Conservation (phyloP, 2,888 invertebrate genomes). For the Plusia festucae region DNA sequence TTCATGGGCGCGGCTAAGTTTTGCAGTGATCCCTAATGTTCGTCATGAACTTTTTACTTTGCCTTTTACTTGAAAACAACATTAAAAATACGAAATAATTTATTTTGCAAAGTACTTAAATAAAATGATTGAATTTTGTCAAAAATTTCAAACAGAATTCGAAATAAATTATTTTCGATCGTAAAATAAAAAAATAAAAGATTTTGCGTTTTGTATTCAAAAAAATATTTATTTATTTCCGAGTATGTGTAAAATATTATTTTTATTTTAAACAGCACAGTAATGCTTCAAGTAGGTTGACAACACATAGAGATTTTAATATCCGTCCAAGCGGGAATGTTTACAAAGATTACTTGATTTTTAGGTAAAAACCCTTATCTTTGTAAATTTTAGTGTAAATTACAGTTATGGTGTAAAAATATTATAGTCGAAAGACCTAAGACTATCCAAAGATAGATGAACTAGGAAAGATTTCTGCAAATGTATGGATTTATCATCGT, state of each 20-base stretch:
- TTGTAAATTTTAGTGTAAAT: constrained; percentile 74
- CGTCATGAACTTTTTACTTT: no score
- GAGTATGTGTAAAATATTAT: no score
- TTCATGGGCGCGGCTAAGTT: no score
- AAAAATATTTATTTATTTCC: neutral
- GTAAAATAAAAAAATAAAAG: neutral
- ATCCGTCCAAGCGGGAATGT: constrained; percentile 85
- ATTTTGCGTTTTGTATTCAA: neutral
- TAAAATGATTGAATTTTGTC: no score
- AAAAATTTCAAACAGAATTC: no score
- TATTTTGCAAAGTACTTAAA: no score
- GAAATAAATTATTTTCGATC: neutral
- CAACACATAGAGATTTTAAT: constrained; percentile 75
- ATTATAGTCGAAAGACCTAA: constrained; percentile 62
- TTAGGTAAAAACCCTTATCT: constrained; percentile 65
- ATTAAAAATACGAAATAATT: no score
- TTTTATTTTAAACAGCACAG: constrained; percentile 42
- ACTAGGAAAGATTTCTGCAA: constrained; percentile 50
- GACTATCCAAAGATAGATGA: constrained; percentile 68
- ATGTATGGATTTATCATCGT: constrained; percentile 37
- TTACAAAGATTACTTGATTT: constrained; percentile 72
- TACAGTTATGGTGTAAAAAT: constrained; percentile 60
- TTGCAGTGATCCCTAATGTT: no score
- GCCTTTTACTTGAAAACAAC: no score
- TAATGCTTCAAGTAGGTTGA: constrained; percentile 51